Evolutionary conservation across 2,888 invertebrate genomes (phyloP).

Genomic region (Callyntrura guangdongensis): DNA sequence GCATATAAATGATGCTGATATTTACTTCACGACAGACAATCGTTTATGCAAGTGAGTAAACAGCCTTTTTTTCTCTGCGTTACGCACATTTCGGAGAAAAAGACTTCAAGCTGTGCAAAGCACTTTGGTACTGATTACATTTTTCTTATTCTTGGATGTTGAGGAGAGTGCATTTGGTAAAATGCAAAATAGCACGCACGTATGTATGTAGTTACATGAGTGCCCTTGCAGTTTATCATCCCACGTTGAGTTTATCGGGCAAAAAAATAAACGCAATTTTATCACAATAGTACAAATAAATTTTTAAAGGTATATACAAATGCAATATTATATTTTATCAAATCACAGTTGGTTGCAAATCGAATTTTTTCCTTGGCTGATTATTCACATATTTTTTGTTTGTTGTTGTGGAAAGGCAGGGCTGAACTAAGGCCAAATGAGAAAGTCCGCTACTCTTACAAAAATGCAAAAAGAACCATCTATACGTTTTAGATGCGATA

Average conservation of each 20-base stretch:
- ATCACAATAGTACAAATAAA: not conserved
- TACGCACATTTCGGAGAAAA: conserved; percentile 60
- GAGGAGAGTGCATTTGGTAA: conserved; percentile 11
- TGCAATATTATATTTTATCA: conserved; percentile 14
- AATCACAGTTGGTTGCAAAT: conserved; percentile 62
- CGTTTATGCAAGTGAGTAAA: conserved; percentile 52
- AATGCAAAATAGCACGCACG: not conserved
- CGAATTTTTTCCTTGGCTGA: conserved; percentile 16
- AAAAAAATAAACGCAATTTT: not conserved
- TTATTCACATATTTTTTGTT: not conserved
- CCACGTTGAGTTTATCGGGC: not conserved
- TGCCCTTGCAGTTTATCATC: not conserved
- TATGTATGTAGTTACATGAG: not conserved
- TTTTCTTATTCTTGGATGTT: conserved; percentile 35
- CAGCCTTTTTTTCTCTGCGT: conserved; percentile 50
- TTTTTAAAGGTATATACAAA: not conserved
- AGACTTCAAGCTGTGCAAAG: conserved; percentile 63
- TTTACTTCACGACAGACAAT: conserved; percentile 59
- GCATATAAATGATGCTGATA: conserved; percentile 72
- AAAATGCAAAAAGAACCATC: not conserved
- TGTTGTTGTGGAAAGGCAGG: too few relatives aligned
- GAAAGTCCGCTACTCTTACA: not conserved
- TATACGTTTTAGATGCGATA: not conserved
- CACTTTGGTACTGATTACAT: conserved; percentile 64
- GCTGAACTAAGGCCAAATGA: not conserved